Percentiles rank a stretch among this genome's conserved stretches.
These are phyloP conservation scores for Pagetopsis macropterus DNA, from an alignment of 2,797 vertebrate genomes.

Conservation along the genomic window DNA sequence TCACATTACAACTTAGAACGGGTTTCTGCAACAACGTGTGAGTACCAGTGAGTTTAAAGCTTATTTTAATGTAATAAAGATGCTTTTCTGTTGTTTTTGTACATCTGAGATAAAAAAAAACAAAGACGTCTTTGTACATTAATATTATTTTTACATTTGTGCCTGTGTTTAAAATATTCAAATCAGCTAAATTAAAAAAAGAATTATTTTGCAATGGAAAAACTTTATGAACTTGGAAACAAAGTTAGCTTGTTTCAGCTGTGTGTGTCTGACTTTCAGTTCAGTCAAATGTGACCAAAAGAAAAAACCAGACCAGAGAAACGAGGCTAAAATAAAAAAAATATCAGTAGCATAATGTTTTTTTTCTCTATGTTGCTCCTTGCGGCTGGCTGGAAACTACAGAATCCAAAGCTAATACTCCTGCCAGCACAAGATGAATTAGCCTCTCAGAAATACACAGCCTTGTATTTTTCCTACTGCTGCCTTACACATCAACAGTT, in stretches of 20 bases:
- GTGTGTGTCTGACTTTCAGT: neutral
- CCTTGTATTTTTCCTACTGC: conserved; percentile 33
- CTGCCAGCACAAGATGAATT: conserved; percentile 58
- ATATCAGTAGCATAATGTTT: conserved; percentile 15
- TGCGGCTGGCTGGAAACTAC: conserved; percentile 30
- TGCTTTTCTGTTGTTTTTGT: conserved; percentile 5
- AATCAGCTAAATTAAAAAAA: too few relatives aligned
- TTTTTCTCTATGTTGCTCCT: conserved; percentile 40
- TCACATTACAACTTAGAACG: neutral
- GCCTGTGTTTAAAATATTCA: too few relatives aligned
- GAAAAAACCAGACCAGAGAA: neutral
- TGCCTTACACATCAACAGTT: conserved; percentile 36
- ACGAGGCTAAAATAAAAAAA: conserved; percentile 3
- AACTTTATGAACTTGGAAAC: neutral
- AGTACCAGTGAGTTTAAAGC: neutral
- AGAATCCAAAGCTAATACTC: conserved; percentile 30
- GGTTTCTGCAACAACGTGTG: neutral
- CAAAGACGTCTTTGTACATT: too few relatives aligned
- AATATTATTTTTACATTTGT: too few relatives aligned
- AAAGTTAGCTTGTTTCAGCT: neutral
- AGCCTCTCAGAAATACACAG: conserved; percentile 22
- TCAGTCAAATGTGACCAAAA: neutral
- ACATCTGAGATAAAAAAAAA: neutral
- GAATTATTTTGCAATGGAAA: neutral
- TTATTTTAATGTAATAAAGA: too few relatives aligned